phyloP scores from a whole-genome alignment of 2,113 vertebrate species.

The Plecturocebus donacophilus region DNA sequence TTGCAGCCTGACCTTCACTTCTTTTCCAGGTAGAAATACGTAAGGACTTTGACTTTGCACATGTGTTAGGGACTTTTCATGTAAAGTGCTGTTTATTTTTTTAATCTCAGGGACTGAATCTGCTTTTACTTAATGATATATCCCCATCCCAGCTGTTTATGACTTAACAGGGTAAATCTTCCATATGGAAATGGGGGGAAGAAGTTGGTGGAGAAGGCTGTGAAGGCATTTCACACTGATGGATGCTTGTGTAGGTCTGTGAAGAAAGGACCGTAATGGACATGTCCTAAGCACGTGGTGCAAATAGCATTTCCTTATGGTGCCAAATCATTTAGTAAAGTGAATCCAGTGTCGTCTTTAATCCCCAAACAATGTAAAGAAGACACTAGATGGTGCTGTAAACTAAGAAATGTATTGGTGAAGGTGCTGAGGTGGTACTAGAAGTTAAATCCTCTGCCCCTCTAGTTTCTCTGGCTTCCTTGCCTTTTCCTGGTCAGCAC shows the following conservation, averaged over 20 bases:
- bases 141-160: not conserved
- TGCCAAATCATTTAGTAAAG: not conserved
- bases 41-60: not conserved
- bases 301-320: not conserved
- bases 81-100: fast-evolving
- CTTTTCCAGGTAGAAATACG: too few relatives aligned
- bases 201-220: too few relatives aligned
- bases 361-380: not conserved
- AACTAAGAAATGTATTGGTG: not conserved
- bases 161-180: not conserved
- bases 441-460: too few relatives aligned
- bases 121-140: fast-evolving
- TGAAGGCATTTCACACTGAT: fast-evolving
- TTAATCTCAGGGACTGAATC: not conserved
- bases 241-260: not conserved
- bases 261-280: not conserved
- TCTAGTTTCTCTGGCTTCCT: too few relatives aligned
- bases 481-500: not conserved
- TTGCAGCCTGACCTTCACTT: not conserved
- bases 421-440: fast-evolving
- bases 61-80: not conserved
- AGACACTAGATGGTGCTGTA: conserved; percentile 48
- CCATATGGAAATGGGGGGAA: not conserved
- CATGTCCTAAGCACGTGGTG: fast-evolving
- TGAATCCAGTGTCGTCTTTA: not conserved